Evolutionary conservation across 2,113 vertebrate species (phyloP), one percentile per base, ranked within the genome.

Genomic region (Xiphophorus hellerii): DNA sequence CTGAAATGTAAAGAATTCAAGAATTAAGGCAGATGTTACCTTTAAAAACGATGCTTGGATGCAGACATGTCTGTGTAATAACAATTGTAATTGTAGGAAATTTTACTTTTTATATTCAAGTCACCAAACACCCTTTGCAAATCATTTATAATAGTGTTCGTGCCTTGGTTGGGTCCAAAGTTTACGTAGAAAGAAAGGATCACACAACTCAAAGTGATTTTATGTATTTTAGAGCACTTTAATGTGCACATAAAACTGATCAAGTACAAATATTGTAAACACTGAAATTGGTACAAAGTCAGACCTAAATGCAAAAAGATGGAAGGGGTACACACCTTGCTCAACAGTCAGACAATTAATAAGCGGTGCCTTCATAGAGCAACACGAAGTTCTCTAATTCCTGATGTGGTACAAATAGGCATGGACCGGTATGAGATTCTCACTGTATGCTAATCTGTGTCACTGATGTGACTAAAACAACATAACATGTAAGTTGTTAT

Each of bases 221-320:
- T 35, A 48, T 39, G 1, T 14, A 8, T 28, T 78, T 72, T 61
- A 65, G 39, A 62, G 77, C 77, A 90, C 77, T 83, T 86, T 82
- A 80, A 79, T 86, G 67, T 86, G 78, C 81, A 77, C 74, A 76
- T 33, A 15, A 60, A 81, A 77, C 74, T 8, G 83, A 48, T 82
- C 35, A 70, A 69, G 35, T 86, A 82, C 82, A 90, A 76, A 81
- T 81, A 81, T 80, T 61, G 73, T 66, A 28, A 83, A 85, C 85
- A 86, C 74, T 84, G 68, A 87, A 71, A 76, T 90, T 79, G 66
- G 10, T 66, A 77, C 39, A n/a, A 80, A 81, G 62, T 80, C 48
- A 80, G 71, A 70, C 14, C 73, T 10, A 3, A 30, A 77, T 66
- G 76, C 75, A 74, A 71, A 81, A 72, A 70, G 4, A 67, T 15